Evolutionary conservation across 2,113 vertebrate genomes (phyloP).

Genomic region (Tragelaphus strepsiceros): DNA sequence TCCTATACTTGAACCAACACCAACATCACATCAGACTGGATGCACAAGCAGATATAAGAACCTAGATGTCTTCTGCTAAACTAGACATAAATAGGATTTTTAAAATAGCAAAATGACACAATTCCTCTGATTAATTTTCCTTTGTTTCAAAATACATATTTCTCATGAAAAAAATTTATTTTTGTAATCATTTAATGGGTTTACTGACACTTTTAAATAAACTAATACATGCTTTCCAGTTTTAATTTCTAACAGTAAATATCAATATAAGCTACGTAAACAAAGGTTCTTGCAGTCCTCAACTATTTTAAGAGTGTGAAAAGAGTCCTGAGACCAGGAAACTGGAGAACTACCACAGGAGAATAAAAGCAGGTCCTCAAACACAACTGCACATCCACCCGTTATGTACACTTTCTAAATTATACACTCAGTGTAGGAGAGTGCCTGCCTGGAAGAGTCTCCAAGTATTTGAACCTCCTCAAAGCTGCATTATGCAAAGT

Average conservation of each 20-base stretch:
- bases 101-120: constrained; percentile 3
- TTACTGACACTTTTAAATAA: not conserved
- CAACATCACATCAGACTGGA: not conserved
- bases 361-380: not conserved
- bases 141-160: constrained; percentile 2
- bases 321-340: not conserved
- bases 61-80: not conserved
- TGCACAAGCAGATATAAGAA: not conserved
- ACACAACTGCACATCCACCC: not conserved
- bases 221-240: not conserved
- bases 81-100: not conserved
- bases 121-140: not conserved
- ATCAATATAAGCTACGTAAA: not conserved
- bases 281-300: not conserved
- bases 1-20: constrained; percentile 11
- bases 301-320: not conserved
- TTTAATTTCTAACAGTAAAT: constrained; percentile 15
- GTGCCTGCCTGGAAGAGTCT: not conserved
- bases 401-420: not conserved
- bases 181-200: not conserved
- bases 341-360: not conserved
- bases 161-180: not conserved
- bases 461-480: constrained; percentile 31
- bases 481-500: constrained; percentile 21
- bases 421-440: not conserved